Evolutionary conservation across 2,797 vertebrate genomes (phyloP).

Genomic region (Adrianichthys oophorus): DNA sequence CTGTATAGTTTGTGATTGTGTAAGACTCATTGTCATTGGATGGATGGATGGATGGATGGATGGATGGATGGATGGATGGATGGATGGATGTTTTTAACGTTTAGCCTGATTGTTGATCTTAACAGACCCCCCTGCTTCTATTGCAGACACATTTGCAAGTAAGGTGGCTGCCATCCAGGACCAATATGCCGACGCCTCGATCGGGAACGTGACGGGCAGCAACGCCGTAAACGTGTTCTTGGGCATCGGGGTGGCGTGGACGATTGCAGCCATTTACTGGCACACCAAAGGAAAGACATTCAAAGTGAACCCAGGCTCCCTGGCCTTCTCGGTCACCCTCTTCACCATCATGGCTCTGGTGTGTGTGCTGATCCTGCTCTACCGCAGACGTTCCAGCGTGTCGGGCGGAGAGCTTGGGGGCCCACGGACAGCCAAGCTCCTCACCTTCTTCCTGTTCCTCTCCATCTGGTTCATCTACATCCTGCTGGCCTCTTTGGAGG

Average conservation of each 20-base stretch:
- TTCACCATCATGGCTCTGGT: constrained; percentile 84
- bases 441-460: constrained; percentile 81
- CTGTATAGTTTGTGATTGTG: no score
- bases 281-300: constrained; percentile 76
- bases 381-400: constrained; percentile 78
- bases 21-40: neutral
- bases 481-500: constrained; percentile 82
- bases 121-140: neutral
- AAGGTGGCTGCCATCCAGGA: constrained; percentile 89
- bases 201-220: constrained; percentile 88
- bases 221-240: constrained; percentile 89
- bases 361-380: constrained; percentile 75
- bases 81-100: neutral
- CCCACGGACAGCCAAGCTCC: constrained; percentile 80
- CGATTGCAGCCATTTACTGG: constrained; percentile 85
- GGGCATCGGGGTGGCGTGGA: constrained; percentile 89
- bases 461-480: constrained; percentile 85
- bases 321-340: constrained; percentile 88
- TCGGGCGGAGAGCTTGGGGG: constrained; percentile 83
- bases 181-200: constrained; percentile 86
- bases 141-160: constrained; percentile 86
- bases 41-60: constrained; percentile 1
- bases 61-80: neutral
- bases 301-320: constrained; percentile 79
- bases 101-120: neutral